These are phyloP conservation scores for Sinhomidia bicolor DNA, from an alignment of 2,888 invertebrate species.

Conservation along the genomic window DNA sequence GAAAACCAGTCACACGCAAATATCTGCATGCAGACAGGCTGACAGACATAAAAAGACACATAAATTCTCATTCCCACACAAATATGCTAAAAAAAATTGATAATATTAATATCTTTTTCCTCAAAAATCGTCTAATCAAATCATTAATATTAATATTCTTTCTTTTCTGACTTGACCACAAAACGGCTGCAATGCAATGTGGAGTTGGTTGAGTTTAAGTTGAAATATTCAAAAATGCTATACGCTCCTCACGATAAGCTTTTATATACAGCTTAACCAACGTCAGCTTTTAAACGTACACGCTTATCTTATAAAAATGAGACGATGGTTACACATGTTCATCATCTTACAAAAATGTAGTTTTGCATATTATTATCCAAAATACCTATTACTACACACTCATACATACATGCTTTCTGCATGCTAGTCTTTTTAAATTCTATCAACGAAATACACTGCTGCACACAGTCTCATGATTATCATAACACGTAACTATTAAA, in stretches of 20 bases:
- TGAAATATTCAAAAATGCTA: too few relatives aligned
- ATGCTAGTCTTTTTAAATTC: neutral
- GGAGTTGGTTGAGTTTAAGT: too few relatives aligned
- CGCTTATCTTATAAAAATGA: neutral
- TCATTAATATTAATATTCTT: neutral
- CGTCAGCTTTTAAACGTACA: neutral
- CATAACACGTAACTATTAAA: slow-evolving; percentile 34
- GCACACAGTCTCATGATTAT: slow-evolving; percentile 16
- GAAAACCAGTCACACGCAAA: slow-evolving; percentile 68
- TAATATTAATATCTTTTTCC: neutral
- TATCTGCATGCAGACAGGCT: neutral
- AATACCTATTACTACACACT: too few relatives aligned
- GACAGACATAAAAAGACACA: slow-evolving; percentile 4
- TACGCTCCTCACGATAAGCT: neutral
- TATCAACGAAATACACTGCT: too few relatives aligned
- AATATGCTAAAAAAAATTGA: neutral
- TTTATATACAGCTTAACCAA: neutral
- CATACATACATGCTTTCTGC: neutral
- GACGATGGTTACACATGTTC: neutral
- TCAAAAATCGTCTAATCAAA: too few relatives aligned
- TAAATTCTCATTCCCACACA: slow-evolving; percentile 42
- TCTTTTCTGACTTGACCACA: neutral
- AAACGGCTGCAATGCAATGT: neutral
- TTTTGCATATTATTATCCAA: neutral
- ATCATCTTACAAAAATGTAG: neutral